These are phyloP conservation scores for Pseudorhiza aurosa DNA, from an alignment of 30 jellyfish, hydroid and myxozoan species.

Conservation along the genomic window DNA sequence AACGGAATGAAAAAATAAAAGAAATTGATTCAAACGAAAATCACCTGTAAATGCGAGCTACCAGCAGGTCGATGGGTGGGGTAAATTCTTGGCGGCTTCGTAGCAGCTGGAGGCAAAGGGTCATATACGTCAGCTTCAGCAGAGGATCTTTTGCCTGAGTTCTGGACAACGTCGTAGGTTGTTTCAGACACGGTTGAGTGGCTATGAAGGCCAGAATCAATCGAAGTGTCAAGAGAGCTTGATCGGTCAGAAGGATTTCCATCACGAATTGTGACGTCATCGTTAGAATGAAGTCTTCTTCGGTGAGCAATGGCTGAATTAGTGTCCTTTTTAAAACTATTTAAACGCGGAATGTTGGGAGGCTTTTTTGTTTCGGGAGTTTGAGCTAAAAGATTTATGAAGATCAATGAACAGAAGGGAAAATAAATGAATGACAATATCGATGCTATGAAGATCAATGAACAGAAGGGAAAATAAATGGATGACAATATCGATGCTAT, in stretches of 20 bases:
- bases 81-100: slow-evolving; percentile 13
- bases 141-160: slow-evolving; percentile 3
- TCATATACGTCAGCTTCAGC: slow-evolving; percentile 29
- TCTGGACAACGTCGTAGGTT: slow-evolving; percentile 22
- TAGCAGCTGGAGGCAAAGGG: slow-evolving; percentile 37
- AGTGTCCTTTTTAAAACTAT: slow-evolving; percentile 81
- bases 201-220: slow-evolving; percentile 56
- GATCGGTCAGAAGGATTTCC: slow-evolving; percentile 32
- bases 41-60: slow-evolving; percentile 4
- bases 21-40: not conserved
- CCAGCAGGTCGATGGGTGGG: slow-evolving; percentile 15
- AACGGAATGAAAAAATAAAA: not conserved
- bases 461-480: too few species aligned
- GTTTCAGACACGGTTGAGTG: slow-evolving; percentile 18
- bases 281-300: not conserved
- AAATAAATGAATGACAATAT: not conserved
- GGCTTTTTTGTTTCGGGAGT: slow-evolving; percentile 65
- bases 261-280: slow-evolving; percentile 13
- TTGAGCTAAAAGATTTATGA: slow-evolving; percentile 17
- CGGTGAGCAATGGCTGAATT: slow-evolving; percentile 27
- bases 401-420: not conserved
- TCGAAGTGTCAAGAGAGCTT: slow-evolving; percentile 40
- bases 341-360: slow-evolving; percentile 79
- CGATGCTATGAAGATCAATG: too few species aligned
- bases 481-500: too few species aligned